Percentiles rank a stretch among this genome's conserved stretches.
These are phyloP conservation scores for Rallus crepitans DNA, from an alignment of 2,797 vertebrate species.

Conservation along the genomic window DNA sequence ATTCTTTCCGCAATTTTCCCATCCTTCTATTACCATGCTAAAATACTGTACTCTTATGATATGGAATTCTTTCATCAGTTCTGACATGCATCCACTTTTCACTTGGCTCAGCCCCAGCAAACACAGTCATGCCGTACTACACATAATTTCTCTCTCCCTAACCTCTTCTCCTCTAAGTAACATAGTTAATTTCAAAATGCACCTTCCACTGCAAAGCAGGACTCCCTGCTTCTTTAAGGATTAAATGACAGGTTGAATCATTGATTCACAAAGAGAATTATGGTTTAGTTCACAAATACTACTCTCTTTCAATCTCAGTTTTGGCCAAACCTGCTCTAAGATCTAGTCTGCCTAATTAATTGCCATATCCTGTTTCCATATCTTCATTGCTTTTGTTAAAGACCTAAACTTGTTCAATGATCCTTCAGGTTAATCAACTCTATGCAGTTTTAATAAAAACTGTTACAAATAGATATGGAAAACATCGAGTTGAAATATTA, in stretches of 20 bases:
- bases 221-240: background rate
- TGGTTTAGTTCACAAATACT: background rate
- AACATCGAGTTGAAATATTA: background rate
- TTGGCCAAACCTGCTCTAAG: background rate
- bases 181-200: conserved; percentile 39
- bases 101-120: conserved; percentile 68
- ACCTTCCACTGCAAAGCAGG: background rate
- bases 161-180: conserved; percentile 58
- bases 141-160: conserved; percentile 59
- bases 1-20: conserved; percentile 61
- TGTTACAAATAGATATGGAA: background rate
- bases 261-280: background rate
- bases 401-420: background rate
- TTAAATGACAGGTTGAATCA: conserved; percentile 16
- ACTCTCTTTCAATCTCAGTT: background rate
- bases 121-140: conserved; percentile 43
- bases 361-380: background rate
- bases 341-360: background rate
- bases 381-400: background rate
- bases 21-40: conserved; percentile 64
- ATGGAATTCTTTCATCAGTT: conserved; percentile 70
- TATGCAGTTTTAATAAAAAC: background rate
- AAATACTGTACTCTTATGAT: conserved; percentile 61
- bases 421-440: background rate
- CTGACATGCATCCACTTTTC: conserved; percentile 67